phyloP scores from a whole-genome alignment of 64 coral and sea anemone genomes.

The Pocillopora damicornis region DNA sequence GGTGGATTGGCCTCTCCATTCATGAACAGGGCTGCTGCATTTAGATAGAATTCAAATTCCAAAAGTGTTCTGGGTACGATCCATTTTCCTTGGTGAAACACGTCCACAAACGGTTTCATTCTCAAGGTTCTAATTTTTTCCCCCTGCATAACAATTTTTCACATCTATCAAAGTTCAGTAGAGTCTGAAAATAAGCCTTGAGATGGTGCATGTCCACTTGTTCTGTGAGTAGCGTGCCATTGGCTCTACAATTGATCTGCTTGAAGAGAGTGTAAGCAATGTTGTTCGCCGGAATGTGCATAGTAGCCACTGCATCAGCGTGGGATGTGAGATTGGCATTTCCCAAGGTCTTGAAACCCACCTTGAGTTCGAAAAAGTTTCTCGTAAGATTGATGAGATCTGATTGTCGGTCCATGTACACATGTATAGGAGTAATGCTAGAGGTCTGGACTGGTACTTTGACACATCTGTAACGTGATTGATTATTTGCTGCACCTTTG shows the following conservation, averaged over 20 bases:
- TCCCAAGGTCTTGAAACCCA: neutral
- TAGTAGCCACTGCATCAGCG: too few species aligned
- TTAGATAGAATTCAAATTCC: too few species aligned
- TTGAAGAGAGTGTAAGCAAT: neutral
- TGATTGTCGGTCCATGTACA: neutral
- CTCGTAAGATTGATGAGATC: neutral
- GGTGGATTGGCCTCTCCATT: too few species aligned
- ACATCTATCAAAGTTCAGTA: neutral
- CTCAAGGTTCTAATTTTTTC: too few species aligned
- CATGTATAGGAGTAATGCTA: neutral
- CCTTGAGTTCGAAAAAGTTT: neutral
- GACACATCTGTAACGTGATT: neutral
- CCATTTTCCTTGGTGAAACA: too few species aligned
- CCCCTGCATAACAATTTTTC: too few species aligned
- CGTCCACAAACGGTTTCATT: too few species aligned
- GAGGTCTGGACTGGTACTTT: neutral
- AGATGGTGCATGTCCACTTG: neutral
- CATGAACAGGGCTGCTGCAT: too few species aligned
- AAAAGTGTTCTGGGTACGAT: too few species aligned
- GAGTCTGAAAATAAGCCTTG: neutral
- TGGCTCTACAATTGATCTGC: neutral
- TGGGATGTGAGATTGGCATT: neutral
- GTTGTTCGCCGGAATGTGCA: neutral
- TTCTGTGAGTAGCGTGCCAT: constrained; percentile 21
- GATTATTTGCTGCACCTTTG: neutral